phyloP scores from a whole-genome alignment of 2,113 vertebrate genomes.

The Dasyornis broadbenti region DNA sequence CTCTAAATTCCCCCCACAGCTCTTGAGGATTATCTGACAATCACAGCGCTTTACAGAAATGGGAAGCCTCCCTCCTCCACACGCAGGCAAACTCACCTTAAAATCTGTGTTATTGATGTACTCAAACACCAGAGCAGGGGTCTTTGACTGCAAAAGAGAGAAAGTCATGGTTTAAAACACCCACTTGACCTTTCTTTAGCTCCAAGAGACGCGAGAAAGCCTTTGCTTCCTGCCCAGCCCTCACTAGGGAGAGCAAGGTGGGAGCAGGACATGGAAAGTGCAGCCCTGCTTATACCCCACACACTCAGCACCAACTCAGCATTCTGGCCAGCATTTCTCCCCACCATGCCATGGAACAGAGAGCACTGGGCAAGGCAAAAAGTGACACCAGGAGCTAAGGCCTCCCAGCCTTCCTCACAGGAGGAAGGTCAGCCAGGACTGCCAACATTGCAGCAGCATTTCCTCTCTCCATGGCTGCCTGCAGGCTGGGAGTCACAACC shows the following conservation, averaged over 20 bases:
- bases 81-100: constrained; percentile 81
- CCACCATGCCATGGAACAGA: fast-evolving
- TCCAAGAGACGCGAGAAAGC: not conserved
- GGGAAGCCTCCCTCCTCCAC: not conserved
- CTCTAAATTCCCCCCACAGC: not conserved
- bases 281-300: not conserved
- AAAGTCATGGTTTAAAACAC: not conserved
- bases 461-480: not conserved
- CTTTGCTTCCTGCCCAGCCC: not conserved
- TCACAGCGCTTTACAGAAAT: not conserved
- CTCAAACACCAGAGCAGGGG: constrained; percentile 97
- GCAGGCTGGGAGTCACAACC: not conserved
- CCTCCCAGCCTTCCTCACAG: not conserved
- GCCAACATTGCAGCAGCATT: not conserved
- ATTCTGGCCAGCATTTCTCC: not conserved
- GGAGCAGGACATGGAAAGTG: not conserved
- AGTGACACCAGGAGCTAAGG: not conserved
- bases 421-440: not conserved
- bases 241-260: not conserved
- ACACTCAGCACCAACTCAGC: fast-evolving
- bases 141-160: constrained; percentile 87
- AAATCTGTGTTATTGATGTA: constrained; percentile 99
- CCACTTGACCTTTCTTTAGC: not conserved
- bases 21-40: not conserved
- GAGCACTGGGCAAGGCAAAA: not conserved